Conservation (phyloP, 2,888 invertebrate species). For the Halocaridina rubra region DNA sequence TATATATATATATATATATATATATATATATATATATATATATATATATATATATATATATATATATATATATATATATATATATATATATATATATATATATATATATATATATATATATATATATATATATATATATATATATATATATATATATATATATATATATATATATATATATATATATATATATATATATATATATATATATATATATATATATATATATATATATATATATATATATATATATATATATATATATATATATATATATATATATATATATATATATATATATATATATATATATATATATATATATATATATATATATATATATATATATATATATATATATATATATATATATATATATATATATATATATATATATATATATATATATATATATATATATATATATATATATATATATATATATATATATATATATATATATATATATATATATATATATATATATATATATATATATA, state of each 20-base stretch:
- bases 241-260: neutral
- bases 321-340: neutral
- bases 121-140: neutral
- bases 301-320: neutral
- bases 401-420: neutral
- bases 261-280: neutral
- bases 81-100: neutral
- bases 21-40: neutral
- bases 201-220: neutral
- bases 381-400: neutral
- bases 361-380: neutral
- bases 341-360: neutral
- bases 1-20: neutral
- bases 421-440: neutral
- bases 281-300: neutral
- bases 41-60: neutral
- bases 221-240: neutral
- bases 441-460: neutral
- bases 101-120: neutral
- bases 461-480: neutral
- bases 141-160: neutral
- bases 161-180: neutral
- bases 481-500: neutral
- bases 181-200: neutral
- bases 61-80: neutral